Percentiles rank a stretch among this genome's conserved stretches.
Conservation (phyloP, 2,888 invertebrate species). For the Drosophila mimica region DNA sequence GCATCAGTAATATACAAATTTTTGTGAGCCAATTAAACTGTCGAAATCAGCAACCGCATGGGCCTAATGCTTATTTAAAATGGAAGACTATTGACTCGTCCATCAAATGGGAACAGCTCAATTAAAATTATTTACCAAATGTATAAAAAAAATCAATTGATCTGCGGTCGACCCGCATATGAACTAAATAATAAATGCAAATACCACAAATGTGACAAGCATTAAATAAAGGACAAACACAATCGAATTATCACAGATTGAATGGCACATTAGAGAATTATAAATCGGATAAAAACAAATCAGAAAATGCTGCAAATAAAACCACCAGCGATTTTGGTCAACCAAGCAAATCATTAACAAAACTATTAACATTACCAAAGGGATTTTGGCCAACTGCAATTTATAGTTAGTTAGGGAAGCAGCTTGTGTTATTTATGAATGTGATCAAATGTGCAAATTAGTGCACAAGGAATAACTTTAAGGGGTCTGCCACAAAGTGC, state of each 20-base stretch:
- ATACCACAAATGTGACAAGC: slow-evolving; percentile 44
- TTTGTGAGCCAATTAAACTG: slow-evolving; percentile 38
- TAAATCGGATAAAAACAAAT: slow-evolving; percentile 14
- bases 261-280: slow-evolving; percentile 50
- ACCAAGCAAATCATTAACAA: slow-evolving; percentile 64
- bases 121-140: slow-evolving; percentile 45
- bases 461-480: neutral
- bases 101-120: slow-evolving; percentile 28
- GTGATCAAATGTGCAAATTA: slow-evolving; percentile 20
- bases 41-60: slow-evolving; percentile 26
- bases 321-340: slow-evolving; percentile 55
- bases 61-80: slow-evolving; percentile 36
- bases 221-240: slow-evolving; percentile 46
- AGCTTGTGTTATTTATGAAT: slow-evolving; percentile 36
- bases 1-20: slow-evolving; percentile 11
- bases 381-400: slow-evolving; percentile 26
- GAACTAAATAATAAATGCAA: slow-evolving; percentile 33
- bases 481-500: neutral
- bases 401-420: neutral
- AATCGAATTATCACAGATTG: slow-evolving; percentile 57
- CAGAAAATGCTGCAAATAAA: slow-evolving; percentile 21
- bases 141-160: slow-evolving; percentile 72
- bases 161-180: slow-evolving; percentile 59
- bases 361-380: slow-evolving; percentile 54
- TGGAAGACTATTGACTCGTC: slow-evolving; percentile 16